phyloP scores from a whole-genome alignment of 1,140 invertebrate species.

The Neodiprion virginianus region DNA sequence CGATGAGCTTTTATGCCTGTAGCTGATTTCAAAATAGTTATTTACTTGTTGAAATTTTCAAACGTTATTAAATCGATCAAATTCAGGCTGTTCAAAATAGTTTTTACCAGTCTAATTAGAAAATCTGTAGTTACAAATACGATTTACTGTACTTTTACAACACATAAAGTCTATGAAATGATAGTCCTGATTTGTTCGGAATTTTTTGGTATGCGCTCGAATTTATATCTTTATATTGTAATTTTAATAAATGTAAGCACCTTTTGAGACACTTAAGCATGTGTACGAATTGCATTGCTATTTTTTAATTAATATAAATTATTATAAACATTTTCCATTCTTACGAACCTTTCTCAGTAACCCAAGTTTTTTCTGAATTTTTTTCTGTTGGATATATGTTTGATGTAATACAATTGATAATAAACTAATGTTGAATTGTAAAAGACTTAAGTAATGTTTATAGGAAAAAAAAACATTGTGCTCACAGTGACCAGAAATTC shows the following conservation, averaged over 20 bases:
- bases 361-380: slow-evolving; percentile 1
- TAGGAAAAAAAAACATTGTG: slow-evolving; percentile 4
- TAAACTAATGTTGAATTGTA: background rate
- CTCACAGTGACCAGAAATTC: slow-evolving; percentile 1
- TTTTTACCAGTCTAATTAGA: background rate
- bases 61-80: too few relatives aligned
- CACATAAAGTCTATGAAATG: too few relatives aligned
- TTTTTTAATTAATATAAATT: background rate
- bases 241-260: too few relatives aligned
- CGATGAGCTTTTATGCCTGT: background rate
- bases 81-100: background rate
- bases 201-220: too few relatives aligned
- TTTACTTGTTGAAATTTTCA: too few relatives aligned
- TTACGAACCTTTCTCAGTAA: slow-evolving; percentile 7
- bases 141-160: too few relatives aligned
- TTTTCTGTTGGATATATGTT: background rate
- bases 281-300: background rate
- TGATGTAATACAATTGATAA: background rate
- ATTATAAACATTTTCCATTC: background rate
- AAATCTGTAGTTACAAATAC: too few relatives aligned
- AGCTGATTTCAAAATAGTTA: too few relatives aligned
- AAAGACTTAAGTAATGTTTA: background rate
- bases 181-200: too few relatives aligned
- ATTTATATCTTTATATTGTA: too few relatives aligned
- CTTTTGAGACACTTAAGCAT: background rate